These are phyloP conservation scores for Troides oblongomaculatus DNA, from an alignment of 2,888 invertebrate genomes.

Conservation along the genomic window DNA sequence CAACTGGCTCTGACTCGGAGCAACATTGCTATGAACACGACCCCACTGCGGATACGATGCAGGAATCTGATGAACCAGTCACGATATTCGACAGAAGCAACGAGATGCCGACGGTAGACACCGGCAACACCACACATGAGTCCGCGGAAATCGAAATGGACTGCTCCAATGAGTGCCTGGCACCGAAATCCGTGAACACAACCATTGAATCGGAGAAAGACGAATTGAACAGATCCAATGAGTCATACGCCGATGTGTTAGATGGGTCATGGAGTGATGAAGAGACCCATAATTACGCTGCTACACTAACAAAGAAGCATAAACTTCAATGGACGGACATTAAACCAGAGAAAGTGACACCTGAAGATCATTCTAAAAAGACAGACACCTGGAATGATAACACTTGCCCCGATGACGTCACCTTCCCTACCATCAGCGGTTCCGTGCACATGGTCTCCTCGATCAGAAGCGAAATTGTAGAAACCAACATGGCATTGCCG, in stretches of 20 bases:
- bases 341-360: constrained; percentile 39
- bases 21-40: background rate
- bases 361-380: constrained; percentile 44
- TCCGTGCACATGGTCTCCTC: constrained; percentile 86
- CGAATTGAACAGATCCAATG: constrained; percentile 71
- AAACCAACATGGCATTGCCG: constrained; percentile 57
- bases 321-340: constrained; percentile 60
- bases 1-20: constrained; percentile 65
- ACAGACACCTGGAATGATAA: constrained; percentile 91
- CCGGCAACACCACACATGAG: constrained; percentile 44
- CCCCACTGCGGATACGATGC: constrained; percentile 29
- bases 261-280: constrained; percentile 66
- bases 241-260: constrained; percentile 68
- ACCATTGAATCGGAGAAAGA: constrained; percentile 62
- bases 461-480: constrained; percentile 80
- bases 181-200: constrained; percentile 57
- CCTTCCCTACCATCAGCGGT: constrained; percentile 89
- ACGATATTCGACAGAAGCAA: constrained; percentile 39
- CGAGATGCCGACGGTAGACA: constrained; percentile 42
- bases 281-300: constrained; percentile 36
- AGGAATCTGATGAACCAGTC: constrained; percentile 18
- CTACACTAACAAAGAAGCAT: constrained; percentile 45
- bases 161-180: constrained; percentile 72
- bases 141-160: constrained; percentile 45
- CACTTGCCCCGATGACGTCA: constrained; percentile 87